A percentile compares a stretch with the other conserved stretches of the same genome.
Evolutionary conservation across 1,140 invertebrate species (phyloP).

Genomic region (Plodia interpunctella): DNA sequence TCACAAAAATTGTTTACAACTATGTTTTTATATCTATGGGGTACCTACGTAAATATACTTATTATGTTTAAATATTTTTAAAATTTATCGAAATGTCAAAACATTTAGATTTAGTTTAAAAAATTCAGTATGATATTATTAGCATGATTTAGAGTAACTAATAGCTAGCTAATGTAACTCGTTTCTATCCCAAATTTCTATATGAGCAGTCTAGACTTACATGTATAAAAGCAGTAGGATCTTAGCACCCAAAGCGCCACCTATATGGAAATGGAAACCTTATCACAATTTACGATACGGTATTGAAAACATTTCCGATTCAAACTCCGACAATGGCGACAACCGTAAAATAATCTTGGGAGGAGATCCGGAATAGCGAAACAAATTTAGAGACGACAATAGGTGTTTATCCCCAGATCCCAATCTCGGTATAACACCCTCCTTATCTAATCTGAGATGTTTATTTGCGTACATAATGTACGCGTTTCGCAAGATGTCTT

Average conservation of each 20-base stretch:
- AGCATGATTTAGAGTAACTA: no score
- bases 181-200: no score
- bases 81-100: no score
- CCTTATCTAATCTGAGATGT: conserved; percentile 57
- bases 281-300: neutral
- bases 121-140: no score
- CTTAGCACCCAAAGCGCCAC: neutral
- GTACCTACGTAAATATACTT: no score
- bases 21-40: no score
- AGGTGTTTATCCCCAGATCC: conserved; percentile 66
- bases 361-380: conserved; percentile 65
- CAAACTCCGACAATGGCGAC: conserved; percentile 48
- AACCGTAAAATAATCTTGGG: conserved; percentile 62
- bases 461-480: conserved; percentile 36
- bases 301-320: conserved; percentile 20
- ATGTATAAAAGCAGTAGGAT: no score
- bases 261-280: neutral
- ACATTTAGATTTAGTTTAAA: no score
- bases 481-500: conserved; percentile 1
- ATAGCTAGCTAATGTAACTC: no score
- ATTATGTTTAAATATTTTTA: no score
- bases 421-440: conserved; percentile 49
- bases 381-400: conserved; percentile 71
- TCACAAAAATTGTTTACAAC: no score
- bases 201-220: no score